A percentile compares a stretch with the other conserved stretches of the same genome.
Evolutionary conservation across 2,113 vertebrate species (phyloP).

Genomic region (Bufo gargarizans): DNA sequence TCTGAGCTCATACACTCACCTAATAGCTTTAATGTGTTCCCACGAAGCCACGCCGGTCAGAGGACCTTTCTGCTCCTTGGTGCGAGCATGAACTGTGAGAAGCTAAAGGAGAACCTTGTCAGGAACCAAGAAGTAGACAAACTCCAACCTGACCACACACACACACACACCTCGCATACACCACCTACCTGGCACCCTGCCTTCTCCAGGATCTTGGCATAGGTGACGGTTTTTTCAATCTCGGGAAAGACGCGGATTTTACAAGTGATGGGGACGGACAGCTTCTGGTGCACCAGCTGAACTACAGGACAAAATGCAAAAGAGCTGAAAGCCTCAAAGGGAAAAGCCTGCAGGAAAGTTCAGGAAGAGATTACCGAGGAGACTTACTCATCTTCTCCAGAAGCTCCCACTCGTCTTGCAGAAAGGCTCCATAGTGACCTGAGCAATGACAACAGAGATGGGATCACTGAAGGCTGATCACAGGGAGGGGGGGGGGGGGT

Average conservation of each 20-base stretch:
- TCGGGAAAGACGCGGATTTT: constrained; percentile 96
- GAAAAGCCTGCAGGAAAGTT: neutral
- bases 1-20: constrained; percentile 70
- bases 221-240: constrained; percentile 88
- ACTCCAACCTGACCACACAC: neutral
- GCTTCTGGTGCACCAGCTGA: constrained; percentile 86
- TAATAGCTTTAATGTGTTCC: constrained; percentile 93
- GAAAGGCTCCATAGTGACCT: constrained; percentile 95
- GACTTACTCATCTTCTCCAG: constrained; percentile 92
- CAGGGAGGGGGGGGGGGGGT: no score
- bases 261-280: constrained; percentile 94
- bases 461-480: no score
- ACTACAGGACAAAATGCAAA: constrained; percentile 73
- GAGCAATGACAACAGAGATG: neutral
- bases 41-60: constrained; percentile 87
- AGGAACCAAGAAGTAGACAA: neutral
- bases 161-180: constrained; percentile 2
- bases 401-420: constrained; percentile 96
- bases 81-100: constrained; percentile 92
- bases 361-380: neutral
- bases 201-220: constrained; percentile 94
- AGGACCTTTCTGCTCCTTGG: constrained; percentile 96
- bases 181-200: constrained; percentile 93
- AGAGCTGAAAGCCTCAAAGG: neutral
- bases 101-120: constrained; percentile 70